Evolutionary conservation across 2,113 vertebrate species (phyloP), one percentile per base, ranked within the genome.

Genomic region (Grus americana): DNA sequence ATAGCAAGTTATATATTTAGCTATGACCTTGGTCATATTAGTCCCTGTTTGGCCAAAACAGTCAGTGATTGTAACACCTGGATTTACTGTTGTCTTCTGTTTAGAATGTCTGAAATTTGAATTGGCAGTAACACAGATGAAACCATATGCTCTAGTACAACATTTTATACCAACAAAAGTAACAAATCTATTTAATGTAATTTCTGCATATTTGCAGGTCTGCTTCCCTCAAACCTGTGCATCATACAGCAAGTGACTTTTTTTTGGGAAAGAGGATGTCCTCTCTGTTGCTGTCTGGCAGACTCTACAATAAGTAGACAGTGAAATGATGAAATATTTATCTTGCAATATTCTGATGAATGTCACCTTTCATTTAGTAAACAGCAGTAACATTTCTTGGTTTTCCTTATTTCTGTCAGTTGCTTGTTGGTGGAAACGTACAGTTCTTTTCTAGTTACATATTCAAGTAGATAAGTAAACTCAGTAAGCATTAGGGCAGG

Each of bases 131-230:
- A 59, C 15, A 66, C 3, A 0, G 0, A 13, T 40, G n/a, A 88
- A 90, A 57, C 15, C 5, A 14, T 6, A 14, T 0, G 2, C 12
- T 81, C 5, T 12, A 52, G 11, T 29, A 57, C 3, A 6, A n/a
- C 1, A 4, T 40, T n/a, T 62, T 62, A 58, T 58, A n/a, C 8
- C 27, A 27, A 74, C 4, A 66, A 63, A 62, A 32, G 5, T 24
- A 88, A 62, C 20, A 82, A 50, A 70, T 15, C 11, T 6, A 76
- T 63, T 72, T 73, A 30, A 46, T 20, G 4, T 12, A 65, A 52
- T n/a, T 90, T 86, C 12, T 78, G 26, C 26, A 34, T 66, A 36
- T 70, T 68, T 78, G 20, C 49, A 74, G 40, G 9, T 86, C 23
- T 74, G 29, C 38, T 70, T 11, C 18, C 79, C 23, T 91, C 27